Evolutionary conservation across 2,888 invertebrate genomes (phyloP).

Genomic region (Sphecodes monilicornis): DNA sequence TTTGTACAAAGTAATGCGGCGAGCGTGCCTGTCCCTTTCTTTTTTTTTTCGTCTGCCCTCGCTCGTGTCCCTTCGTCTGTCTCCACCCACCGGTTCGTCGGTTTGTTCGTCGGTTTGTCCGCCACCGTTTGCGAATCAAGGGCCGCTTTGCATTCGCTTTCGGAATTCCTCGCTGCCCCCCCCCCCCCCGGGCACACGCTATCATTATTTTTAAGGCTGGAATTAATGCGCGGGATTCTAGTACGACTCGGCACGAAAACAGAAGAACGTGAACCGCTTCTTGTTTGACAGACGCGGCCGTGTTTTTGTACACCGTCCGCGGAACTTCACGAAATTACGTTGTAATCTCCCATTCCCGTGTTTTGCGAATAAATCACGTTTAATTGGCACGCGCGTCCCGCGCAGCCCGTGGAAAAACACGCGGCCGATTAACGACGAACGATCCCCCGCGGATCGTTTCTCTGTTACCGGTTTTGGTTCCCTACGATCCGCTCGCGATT

Average conservation of each 20-base stretch:
- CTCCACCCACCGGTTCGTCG: background rate
- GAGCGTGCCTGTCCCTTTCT: conserved; percentile 64
- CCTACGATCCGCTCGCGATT: too few relatives aligned
- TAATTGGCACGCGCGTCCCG: conserved; percentile 15
- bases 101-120: conserved; percentile 5
- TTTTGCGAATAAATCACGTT: conserved; percentile 41
- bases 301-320: conserved; percentile 1
- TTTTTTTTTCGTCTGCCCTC: conserved; percentile 33
- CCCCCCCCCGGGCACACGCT: conserved; percentile 68
- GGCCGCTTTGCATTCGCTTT: conserved; percentile 46
- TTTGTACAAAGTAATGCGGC: conserved; percentile 78
- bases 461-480: background rate
- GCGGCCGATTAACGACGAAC: background rate
- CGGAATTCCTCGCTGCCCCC: conserved; percentile 59
- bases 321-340: conserved; percentile 39
- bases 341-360: conserved; percentile 28
- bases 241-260: conserved; percentile 51
- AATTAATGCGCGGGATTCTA: conserved; percentile 67
- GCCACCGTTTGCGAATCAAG: conserved; percentile 23
- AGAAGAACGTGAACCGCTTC: conserved; percentile 26
- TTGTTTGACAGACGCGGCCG: conserved; percentile 9
- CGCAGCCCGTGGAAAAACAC: background rate
- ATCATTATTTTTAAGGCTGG: conserved; percentile 64
- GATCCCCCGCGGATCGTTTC: background rate
- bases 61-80: background rate